Evolutionary conservation across 23 tunicate genomes (phyloP), one percentile per base, ranked within the genome.

Genomic region (Ciona savignyi): DNA sequence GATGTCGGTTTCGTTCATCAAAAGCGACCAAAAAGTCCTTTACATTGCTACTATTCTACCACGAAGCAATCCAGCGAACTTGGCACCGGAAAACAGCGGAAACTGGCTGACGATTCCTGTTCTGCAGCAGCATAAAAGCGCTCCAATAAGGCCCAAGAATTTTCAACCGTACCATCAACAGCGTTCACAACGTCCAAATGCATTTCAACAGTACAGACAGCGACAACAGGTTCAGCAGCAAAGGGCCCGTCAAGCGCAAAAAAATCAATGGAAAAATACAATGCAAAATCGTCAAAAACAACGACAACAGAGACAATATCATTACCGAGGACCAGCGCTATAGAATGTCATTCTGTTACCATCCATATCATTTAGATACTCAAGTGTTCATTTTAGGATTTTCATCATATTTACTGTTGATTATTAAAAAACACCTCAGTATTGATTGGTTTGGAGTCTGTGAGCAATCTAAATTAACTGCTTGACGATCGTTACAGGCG

Each of bases 1-100:
- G 33, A 84, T 91, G 91, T 35, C 83, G 2, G 86, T 91, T 0
- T 26, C 83, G n/a, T 91, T 91, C 66, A 73, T 91, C 3, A 77
- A 76, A 70, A 81, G 83, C 23, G 80, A 91, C 32, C 63, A 80
- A 61, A 31, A 70, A 1, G 63, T 82, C 2, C 27, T 82, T 20
- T 82, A 82, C 75, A 31, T 48, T 1, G 71, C 70, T 1, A 60
- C 29, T 2, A 60, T 82, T 60, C 30, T 74, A 1, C 87, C 87
- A 1, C 32, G 87, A 68, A 74, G 75, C 51, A 78, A 82, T 60
- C 75, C 80, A 1, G 42, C 63, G 34, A 82, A 82, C 61, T 20
- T 61, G 23, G 29, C 26, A 6, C 75, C 80, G 6, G 70, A 74
- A 19, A 34, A 4, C 2, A 78, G 71, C 64, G 27, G 23, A 71